Evolutionary conservation across 2,113 vertebrate species (phyloP), one percentile per base, ranked within the genome.

Genomic region (Meriones unguiculatus): DNA sequence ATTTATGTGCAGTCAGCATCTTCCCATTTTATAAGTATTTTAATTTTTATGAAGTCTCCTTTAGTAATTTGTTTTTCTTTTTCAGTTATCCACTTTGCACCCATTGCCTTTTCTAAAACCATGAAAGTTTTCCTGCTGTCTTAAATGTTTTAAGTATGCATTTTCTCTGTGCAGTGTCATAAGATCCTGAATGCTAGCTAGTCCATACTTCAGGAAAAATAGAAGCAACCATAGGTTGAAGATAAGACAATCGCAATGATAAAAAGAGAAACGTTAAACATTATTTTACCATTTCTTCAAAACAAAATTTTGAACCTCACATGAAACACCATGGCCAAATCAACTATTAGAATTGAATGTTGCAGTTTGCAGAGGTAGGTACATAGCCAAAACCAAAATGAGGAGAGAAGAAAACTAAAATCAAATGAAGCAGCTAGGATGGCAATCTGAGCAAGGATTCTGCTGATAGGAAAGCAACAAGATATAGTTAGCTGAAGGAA

Each of bases 1-100:
- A 86, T 25, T 62, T 76, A 20, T 30, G 9, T 54, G 8, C 35
- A 59, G 59, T 30, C 6, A 87, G 12, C 25, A 11, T 20, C 28
- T 95, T 96, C 38, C n/a, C 17, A 93, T 92, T 84, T 91, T 82
- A 90, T 85, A 65, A 84, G 82, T 76, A 30, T 93, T 91, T 89
- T 50, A 50, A 95, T 89, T 93, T 96, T 97, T 64, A 25, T 41
- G 9, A 89, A 91, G 7, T 91, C 25, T 62, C 81, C 84, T 41
- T 91, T 84, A 77, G 35, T 89, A 85, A 89, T 65, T 86, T 52
- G 50, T 86, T 50, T 86, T 67, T 86, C 17, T 84, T 91, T 93
- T 69, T 32, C 87, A 14, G 4, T 62, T 93, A 87, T 75, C 96
- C 35, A 67, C 25, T 77, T 97, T 93, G 38, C 67, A 52, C 32